Base-by-base conservation (phyloP, 2,113 vertebrate genomes). In the Lepidothrix coronata region DNA sequence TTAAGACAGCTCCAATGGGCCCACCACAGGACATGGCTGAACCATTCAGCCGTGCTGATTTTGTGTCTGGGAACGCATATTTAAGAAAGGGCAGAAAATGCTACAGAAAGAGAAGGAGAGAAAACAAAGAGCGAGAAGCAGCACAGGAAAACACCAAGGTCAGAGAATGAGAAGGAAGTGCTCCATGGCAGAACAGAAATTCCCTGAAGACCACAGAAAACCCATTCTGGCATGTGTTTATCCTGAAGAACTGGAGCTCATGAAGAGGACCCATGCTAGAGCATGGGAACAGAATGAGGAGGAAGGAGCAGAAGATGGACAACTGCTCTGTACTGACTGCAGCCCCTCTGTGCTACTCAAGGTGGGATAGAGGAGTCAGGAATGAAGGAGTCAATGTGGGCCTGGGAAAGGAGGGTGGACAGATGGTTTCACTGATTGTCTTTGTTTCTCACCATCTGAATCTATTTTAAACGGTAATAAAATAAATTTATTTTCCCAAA, bases 261-360 rank as follows among this genome's bases (percentile, higher is more conserved):
- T 21, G 31, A 76, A 68, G 10, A 54, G 4, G 10, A 52, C 11
- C 11, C 30, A 27, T 0, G 0, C 11, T 73, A 41, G 16, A 81
- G 18, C 14, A 72, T 13, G 5, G 27, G 15, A 71, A 48, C 6
- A 51, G 33, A 15, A 15, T 33, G 13, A 72, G 16, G 25, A 78
- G 3, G 16, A 68, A 85, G 33, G 12, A 83, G 21, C 0, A 9
- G 5, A 3, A 82, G 22, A 28, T 30, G 55, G 9, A 12, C 14
- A 20, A 31, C 6, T 17, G 22, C 27, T 35, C 3, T 23, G 25
- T 51, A 19, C 25, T 48, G 73, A 39, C 39, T 82, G 30, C 48
- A 71, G 14, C 5, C 5, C 3, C 5, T 0, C 9, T 30, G 21
- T 3, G 2, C 25, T 4, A 3, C 18, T 51, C 1, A 0, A 4